phyloP scores from a whole-genome alignment of 2,797 vertebrate genomes.

The Lophius americanus region DNA sequence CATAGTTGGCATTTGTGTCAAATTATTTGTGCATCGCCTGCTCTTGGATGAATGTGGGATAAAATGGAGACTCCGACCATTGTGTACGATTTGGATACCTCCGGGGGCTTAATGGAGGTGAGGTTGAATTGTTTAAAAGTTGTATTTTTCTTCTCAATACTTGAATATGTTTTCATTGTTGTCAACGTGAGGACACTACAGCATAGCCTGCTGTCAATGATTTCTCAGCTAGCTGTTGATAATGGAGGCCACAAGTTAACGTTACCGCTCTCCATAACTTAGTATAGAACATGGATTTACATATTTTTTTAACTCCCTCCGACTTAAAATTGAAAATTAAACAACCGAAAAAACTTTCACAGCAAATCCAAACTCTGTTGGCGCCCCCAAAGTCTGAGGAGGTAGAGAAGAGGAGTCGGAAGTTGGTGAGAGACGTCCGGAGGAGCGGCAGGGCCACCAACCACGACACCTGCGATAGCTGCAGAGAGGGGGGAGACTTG shows the following conservation, averaged over 20 bases:
- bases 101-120: conserved; percentile 98
- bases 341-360: conserved; percentile 37
- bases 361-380: conserved; percentile 98
- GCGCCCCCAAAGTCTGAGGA: conserved; percentile 97
- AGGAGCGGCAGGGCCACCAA: conserved; percentile 95
- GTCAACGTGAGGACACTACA: neutral
- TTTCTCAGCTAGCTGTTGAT: neutral
- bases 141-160: neutral
- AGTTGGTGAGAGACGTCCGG: conserved; percentile 92
- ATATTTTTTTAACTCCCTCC: neutral
- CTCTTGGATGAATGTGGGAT: conserved; percentile 93
- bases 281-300: no score
- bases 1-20: conserved; percentile 2
- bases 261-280: conserved; percentile 3
- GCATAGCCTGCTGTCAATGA: neutral
- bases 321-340: conserved; percentile 1
- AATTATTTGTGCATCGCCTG: conserved; percentile 39
- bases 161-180: neutral
- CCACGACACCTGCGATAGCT: conserved; percentile 98
- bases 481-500: conserved; percentile 95
- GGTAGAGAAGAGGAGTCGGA: conserved; percentile 91
- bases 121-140: conserved; percentile 54
- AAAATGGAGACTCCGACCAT: conserved; percentile 99
- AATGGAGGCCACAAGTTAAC: conserved; percentile 49
- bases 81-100: conserved; percentile 98